These are phyloP conservation scores for Frankliniella fusca DNA, from an alignment of 2,888 invertebrate genomes.

Conservation along the genomic window DNA sequence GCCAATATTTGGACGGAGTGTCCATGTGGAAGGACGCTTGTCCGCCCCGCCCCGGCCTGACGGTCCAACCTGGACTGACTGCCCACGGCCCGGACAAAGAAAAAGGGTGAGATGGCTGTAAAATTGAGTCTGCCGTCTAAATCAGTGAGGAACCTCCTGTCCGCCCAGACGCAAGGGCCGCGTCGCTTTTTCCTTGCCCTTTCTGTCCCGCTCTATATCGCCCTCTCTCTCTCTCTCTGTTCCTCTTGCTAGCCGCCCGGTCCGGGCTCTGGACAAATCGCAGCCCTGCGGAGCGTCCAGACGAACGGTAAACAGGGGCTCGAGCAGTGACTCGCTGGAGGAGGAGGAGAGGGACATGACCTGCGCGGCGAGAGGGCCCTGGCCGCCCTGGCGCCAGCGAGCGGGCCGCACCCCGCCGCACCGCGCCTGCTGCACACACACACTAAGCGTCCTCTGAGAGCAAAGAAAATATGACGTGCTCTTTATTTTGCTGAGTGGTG, in stretches of 20 bases:
- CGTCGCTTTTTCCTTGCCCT: background rate
- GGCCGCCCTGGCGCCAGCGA: background rate
- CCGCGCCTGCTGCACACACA: no score
- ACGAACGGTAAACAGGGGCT: constrained; percentile 1
- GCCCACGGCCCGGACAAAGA: no score
- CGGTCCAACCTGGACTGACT: no score
- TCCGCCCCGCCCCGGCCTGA: no score
- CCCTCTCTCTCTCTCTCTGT: background rate
- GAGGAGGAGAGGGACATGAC: background rate
- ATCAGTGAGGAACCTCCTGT: background rate
- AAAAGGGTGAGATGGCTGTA: background rate
- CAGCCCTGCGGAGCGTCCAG: constrained; percentile 15
- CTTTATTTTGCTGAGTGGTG: no score
- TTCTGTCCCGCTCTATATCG: no score
- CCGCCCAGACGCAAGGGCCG: background rate
- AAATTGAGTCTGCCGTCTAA: constrained; percentile 1
- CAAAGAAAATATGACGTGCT: no score
- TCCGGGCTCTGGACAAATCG: background rate
- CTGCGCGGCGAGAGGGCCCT: background rate
- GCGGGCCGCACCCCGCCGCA: no score
- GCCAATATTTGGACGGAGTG: no score
- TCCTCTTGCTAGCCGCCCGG: constrained; percentile 3
- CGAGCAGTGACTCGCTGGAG: background rate
- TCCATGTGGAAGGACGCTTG: no score
- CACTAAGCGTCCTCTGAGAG: no score